Evolutionary conservation across 2,113 vertebrate species (phyloP), one percentile per base, ranked within the genome.

Genomic region (Brachypodius melanocephalos): DNA sequence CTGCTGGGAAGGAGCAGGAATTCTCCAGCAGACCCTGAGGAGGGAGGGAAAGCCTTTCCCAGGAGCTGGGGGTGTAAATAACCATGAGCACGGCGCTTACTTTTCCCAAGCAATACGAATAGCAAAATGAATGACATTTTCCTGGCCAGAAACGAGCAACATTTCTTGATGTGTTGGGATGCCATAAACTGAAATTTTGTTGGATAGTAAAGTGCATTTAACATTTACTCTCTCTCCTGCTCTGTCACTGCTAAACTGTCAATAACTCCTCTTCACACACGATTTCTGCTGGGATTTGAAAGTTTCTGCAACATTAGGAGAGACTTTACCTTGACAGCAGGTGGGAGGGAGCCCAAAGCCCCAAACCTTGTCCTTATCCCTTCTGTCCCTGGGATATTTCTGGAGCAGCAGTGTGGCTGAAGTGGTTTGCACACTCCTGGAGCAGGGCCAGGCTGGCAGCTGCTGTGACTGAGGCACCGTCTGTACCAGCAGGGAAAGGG

Each of bases 391-490:
- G 31, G 68, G 46, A 5, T 34, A 36, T 73, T 77, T 81, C 73
- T 69, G 91, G 38, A 4, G 83, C 82, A 19, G 51, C 17, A 20
- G 1, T 0, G 54, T 36, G 62, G 3, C 62, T 83, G 71, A 61
- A 16, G 29, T 26, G 21, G 28, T 18, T 20, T 12, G 55, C 73
- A 36, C 2, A 8, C 20, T 24, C 5, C 72, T 72, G 68, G 67
- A 73, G 38, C 24, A 40, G 17, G 3, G 22, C 63, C 88, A 65
- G 49, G 58, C 25, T 2, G 45, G 80, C 24, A 4, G 46, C 61
- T 51, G 43, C 69, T 45, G 58, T 1, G 4, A 7, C 57, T 5
- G 52, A 5, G 22, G 48, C n/a, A 22, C 51, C 1, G 0, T 4
- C 79, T 34, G 42, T 21, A 17, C n/a, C 5, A 6, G 71, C 7